phyloP scores from a whole-genome alignment of 2,113 vertebrate species.

The Tauraco erythrolophus region DNA sequence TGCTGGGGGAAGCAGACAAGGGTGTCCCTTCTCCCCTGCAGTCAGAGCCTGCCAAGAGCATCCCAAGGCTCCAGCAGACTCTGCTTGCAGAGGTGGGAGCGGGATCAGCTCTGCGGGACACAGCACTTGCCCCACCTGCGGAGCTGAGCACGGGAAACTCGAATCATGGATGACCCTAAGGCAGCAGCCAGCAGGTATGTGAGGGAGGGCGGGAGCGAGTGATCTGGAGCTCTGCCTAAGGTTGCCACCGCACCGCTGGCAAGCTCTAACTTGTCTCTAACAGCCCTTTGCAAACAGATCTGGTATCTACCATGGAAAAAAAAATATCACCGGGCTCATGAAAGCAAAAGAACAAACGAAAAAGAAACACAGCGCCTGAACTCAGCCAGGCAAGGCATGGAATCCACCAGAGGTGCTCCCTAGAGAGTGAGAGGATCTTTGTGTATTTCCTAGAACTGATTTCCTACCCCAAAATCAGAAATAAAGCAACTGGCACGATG shows the following conservation, averaged over 20 bases:
- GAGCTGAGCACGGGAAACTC: background rate
- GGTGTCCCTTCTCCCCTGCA: background rate
- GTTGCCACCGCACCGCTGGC: background rate
- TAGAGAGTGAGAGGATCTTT: background rate
- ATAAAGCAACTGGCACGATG: background rate
- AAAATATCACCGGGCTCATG: background rate
- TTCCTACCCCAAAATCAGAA: background rate
- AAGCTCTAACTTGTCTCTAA: background rate
- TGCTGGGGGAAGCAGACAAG: background rate
- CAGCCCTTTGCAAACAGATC: background rate
- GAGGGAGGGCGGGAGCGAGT: background rate
- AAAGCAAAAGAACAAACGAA: background rate
- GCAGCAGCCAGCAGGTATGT: background rate
- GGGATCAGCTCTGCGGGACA: rapidly evolving
- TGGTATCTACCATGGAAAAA: background rate
- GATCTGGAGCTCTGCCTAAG: background rate
- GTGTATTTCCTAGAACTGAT: background rate
- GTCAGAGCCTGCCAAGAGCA: background rate
- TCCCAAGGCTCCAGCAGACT: background rate
- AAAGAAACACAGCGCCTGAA: background rate
- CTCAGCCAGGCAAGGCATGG: background rate
- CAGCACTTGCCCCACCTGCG: background rate
- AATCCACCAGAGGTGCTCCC: background rate
- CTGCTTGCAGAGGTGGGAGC: background rate
- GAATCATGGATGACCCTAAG: rapidly evolving